A percentile compares a stretch with the other conserved stretches of the same genome.
Conservation (phyloP, 2,113 vertebrate species). For the Leucosticte australis region DNA sequence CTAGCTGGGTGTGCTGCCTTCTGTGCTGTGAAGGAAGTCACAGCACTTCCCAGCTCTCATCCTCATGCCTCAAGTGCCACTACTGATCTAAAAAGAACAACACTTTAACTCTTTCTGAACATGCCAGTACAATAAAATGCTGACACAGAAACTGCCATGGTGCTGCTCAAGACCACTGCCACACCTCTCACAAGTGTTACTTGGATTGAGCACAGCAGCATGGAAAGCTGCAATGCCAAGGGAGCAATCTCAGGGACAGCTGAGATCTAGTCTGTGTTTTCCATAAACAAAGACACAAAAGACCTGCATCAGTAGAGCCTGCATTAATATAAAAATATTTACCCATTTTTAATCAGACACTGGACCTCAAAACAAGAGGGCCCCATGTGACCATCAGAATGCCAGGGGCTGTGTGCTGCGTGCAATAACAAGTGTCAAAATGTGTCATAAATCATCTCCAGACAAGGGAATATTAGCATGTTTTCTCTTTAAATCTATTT, state of each 20-base stretch:
- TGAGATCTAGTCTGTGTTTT: background rate
- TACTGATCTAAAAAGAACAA: background rate
- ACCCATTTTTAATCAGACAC: background rate
- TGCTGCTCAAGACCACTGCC: background rate
- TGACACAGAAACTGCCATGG: background rate
- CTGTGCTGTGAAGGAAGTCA: background rate
- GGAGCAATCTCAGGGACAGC: background rate
- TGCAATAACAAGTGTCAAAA: background rate
- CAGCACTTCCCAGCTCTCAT: background rate
- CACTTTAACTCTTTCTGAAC: background rate
- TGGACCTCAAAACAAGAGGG: background rate
- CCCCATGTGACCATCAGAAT: background rate
- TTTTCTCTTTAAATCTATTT: background rate
- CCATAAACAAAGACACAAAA: background rate
- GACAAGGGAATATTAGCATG: background rate
- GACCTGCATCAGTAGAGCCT: background rate
- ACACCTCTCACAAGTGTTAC: background rate
- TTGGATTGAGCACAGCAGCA: accelerated
- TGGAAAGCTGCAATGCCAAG: background rate
- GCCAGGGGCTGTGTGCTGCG: background rate
- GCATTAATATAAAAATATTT: background rate
- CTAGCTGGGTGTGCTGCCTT: background rate
- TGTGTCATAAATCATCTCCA: background rate
- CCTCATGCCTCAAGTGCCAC: background rate
- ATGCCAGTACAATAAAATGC: background rate